These are phyloP conservation scores for Chelmon rostratus DNA, from an alignment of 2,797 vertebrate genomes.

Conservation along the genomic window DNA sequence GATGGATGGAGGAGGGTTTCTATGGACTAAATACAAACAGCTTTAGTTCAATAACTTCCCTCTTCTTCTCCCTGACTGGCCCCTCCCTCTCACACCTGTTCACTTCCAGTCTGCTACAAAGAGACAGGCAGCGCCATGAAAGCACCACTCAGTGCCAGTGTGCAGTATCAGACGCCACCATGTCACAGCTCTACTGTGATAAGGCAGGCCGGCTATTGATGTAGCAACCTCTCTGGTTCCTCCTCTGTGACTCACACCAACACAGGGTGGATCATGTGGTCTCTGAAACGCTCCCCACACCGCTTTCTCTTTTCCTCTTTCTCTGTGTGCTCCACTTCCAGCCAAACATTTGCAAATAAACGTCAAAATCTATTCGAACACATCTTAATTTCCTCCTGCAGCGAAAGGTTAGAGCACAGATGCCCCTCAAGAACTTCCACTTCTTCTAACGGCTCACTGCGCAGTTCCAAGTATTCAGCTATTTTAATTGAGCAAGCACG, in stretches of 20 bases:
- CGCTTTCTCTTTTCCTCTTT: slow-evolving; percentile 31
- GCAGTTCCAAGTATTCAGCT: slow-evolving; percentile 17
- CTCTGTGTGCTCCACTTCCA: background rate
- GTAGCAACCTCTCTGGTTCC: slow-evolving; percentile 50
- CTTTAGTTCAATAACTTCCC: slow-evolving; percentile 65
- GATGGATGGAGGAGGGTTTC: slow-evolving; percentile 25
- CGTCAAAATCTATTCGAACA: background rate
- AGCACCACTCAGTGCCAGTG: slow-evolving; percentile 1
- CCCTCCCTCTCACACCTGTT: slow-evolving; percentile 72
- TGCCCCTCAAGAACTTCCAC: slow-evolving; percentile 35
- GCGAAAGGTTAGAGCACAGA: background rate
- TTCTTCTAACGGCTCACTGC: slow-evolving; percentile 34
- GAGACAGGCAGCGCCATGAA: background rate
- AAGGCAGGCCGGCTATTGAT: slow-evolving; percentile 39
- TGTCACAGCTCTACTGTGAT: slow-evolving; percentile 32
- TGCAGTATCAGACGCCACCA: slow-evolving; percentile 7
- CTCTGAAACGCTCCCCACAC: slow-evolving; percentile 8
- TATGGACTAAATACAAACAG: slow-evolving; percentile 38
- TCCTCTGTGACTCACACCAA: slow-evolving; percentile 63
- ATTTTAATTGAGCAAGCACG: slow-evolving; percentile 33
- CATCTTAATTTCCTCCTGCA: background rate
- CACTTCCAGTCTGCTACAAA: slow-evolving; percentile 42
- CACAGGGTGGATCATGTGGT: slow-evolving; percentile 36
- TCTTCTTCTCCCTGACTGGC: slow-evolving; percentile 53
- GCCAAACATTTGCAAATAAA: background rate